phyloP scores from a whole-genome alignment of 2,888 invertebrate genomes.

The Blastobasis lacticolella region DNA sequence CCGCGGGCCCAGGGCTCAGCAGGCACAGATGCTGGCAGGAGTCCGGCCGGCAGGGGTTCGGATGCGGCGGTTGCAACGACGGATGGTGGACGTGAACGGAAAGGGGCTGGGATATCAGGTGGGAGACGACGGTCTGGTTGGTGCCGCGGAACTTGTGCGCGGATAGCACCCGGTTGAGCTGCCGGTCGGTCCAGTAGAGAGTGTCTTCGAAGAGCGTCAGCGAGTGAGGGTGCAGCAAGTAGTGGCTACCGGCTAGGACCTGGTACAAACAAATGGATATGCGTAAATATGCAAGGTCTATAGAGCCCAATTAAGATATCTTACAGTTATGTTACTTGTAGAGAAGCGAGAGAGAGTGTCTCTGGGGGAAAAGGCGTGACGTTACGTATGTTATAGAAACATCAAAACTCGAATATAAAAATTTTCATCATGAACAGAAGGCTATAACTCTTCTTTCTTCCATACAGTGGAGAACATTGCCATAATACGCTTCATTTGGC shows the following conservation, averaged over 20 bases:
- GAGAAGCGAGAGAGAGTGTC: too few relatives aligned
- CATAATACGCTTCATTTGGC: too few relatives aligned
- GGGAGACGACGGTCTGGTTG: constrained; percentile 95
- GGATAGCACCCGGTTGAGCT: constrained; percentile 90
- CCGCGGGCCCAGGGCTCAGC: constrained; percentile 77
- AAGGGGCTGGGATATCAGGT: constrained; percentile 94
- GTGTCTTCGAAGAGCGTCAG: constrained; percentile 96
- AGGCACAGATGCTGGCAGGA: constrained; percentile 93
- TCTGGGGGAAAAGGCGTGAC: too few relatives aligned
- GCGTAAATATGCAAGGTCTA: too few relatives aligned
- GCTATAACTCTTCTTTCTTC: too few relatives aligned
- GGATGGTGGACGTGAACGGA: constrained; percentile 97
- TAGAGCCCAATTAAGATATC: too few relatives aligned
- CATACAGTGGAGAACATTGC: too few relatives aligned
- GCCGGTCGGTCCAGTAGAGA: constrained; percentile 96
- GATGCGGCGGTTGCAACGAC: constrained; percentile 87
- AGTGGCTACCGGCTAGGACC: constrained; percentile 90
- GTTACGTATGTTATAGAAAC: too few relatives aligned
- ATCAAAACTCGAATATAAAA: too few relatives aligned
- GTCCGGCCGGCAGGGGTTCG: constrained; percentile 81
- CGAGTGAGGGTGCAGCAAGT: constrained; percentile 95
- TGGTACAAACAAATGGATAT: too few relatives aligned
- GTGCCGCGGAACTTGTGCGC: constrained; percentile 94
- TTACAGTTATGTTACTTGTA: too few relatives aligned
- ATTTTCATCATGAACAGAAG: too few relatives aligned